Evolutionary conservation across 2,888 invertebrate species (phyloP).

Genomic region (Nectonema munidae): DNA sequence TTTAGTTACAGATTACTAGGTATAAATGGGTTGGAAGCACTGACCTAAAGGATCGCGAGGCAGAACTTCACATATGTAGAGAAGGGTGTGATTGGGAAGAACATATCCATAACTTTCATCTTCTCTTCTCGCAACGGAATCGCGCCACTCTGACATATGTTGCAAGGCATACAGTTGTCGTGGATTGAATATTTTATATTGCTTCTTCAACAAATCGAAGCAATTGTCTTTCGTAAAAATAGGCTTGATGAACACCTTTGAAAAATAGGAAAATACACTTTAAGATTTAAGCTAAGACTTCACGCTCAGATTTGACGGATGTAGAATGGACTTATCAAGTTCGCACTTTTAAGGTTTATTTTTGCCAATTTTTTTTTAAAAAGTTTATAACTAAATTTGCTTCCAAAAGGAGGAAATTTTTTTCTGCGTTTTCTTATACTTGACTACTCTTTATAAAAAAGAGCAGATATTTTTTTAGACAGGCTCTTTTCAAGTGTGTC

Average conservation of each 20-base stretch:
- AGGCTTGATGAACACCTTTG: slow-evolving; percentile 45
- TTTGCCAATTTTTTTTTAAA: neutral
- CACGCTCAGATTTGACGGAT: too few species aligned
- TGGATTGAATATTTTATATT: slow-evolving; percentile 45
- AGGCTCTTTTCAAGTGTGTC: too few species aligned
- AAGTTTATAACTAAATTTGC: neutral
- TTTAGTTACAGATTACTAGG: too few species aligned
- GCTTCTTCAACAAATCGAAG: slow-evolving; percentile 39
- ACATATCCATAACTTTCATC: slow-evolving; percentile 75
- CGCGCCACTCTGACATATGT: slow-evolving; percentile 54
- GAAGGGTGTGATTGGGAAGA: slow-evolving; percentile 70
- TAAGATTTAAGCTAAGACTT: neutral
- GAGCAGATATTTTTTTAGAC: too few species aligned
- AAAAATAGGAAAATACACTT: slow-evolving; percentile 12
- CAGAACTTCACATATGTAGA: slow-evolving; percentile 49
- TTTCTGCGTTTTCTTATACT: too few species aligned
- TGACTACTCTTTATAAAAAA: too few species aligned
- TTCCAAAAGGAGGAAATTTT: too few species aligned
- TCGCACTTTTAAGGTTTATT: too few species aligned
- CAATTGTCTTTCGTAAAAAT: slow-evolving; percentile 35
- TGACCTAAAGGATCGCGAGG: slow-evolving; percentile 30
- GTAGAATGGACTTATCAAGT: too few species aligned
- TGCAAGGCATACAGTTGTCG: slow-evolving; percentile 48
- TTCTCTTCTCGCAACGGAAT: slow-evolving; percentile 41
- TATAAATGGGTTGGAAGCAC: too few species aligned